These are phyloP conservation scores for Sclerurus mexicanus DNA, from an alignment of 2,113 vertebrate species.

Conservation along the genomic window DNA sequence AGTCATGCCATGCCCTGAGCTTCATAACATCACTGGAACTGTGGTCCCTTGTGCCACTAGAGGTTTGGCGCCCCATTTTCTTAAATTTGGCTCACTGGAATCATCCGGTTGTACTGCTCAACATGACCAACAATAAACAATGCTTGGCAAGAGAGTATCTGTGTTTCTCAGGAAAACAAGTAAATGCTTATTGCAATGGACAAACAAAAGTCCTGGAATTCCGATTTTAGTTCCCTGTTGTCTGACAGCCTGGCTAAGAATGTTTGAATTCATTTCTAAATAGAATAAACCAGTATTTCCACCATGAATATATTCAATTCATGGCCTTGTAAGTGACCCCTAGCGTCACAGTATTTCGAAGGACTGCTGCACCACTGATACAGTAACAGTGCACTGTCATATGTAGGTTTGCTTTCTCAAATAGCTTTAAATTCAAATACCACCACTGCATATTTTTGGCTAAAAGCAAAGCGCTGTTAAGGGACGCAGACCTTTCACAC, in stretches of 20 bases:
- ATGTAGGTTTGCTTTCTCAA: not conserved
- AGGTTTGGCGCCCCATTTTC: not conserved
- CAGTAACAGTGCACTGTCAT: not conserved
- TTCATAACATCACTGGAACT: not conserved
- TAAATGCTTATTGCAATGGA: not conserved
- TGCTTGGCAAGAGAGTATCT: not conserved
- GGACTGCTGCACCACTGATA: not conserved
- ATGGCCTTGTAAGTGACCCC: not conserved
- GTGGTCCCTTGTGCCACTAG: not conserved
- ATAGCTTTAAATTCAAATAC: not conserved
- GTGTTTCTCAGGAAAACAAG: constrained; percentile 7
- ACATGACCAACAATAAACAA: not conserved
- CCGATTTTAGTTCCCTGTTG: not conserved
- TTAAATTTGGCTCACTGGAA: not conserved
- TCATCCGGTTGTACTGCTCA: not conserved
- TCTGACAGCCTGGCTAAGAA: not conserved
- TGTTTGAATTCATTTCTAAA: not conserved
- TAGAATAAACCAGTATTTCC: constrained; percentile 10
- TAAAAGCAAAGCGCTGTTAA: not conserved
- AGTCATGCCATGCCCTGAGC: not conserved
- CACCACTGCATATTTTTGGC: not conserved
- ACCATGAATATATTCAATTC: not conserved
- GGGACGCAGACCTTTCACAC: constrained; percentile 4
- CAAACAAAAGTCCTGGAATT: constrained; percentile 34
- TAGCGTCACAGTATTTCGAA: not conserved